Conservation (phyloP, 2,113 vertebrate genomes). For the Casuarius casuarius region DNA sequence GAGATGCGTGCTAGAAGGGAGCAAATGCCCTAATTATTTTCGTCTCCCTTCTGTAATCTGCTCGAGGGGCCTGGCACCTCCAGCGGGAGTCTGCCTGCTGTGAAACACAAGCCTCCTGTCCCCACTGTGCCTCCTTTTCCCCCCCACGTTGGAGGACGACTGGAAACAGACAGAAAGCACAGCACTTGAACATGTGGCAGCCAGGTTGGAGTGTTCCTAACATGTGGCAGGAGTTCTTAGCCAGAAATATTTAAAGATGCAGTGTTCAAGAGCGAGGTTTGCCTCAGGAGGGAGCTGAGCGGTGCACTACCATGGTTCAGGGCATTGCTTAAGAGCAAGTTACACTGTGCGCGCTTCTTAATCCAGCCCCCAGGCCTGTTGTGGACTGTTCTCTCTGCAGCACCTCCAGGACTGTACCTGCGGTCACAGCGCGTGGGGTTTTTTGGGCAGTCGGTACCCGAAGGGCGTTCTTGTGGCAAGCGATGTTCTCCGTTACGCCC, state of each 20-base stretch:
- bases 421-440: background rate
- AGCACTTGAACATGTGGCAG: slow-evolving; percentile 70
- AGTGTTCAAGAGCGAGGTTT: background rate
- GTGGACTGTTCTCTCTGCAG: background rate
- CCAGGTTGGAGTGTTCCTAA: slow-evolving; percentile 69
- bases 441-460: background rate
- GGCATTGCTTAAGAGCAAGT: background rate
- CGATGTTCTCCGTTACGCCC: fast-evolving
- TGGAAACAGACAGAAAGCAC: slow-evolving; percentile 16
- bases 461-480: background rate
- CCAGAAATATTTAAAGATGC: slow-evolving; percentile 75
- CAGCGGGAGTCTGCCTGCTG: background rate
- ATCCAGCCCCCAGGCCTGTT: background rate
- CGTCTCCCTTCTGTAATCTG: slow-evolving; percentile 15
- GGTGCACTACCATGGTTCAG: fast-evolving
- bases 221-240: slow-evolving; percentile 60
- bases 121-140: slow-evolving; percentile 4
- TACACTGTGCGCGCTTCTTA: fast-evolving
- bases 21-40: background rate
- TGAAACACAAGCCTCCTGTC: slow-evolving; percentile 12
- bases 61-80: slow-evolving; percentile 8
- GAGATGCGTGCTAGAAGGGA: slow-evolving; percentile 7
- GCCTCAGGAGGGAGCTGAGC: fast-evolving
- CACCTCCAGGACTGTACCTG: background rate
- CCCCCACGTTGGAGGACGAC: background rate